Evolutionary conservation across 2,797 vertebrate genomes (phyloP).

Genomic region (Rhabdophis nuchalis): DNA sequence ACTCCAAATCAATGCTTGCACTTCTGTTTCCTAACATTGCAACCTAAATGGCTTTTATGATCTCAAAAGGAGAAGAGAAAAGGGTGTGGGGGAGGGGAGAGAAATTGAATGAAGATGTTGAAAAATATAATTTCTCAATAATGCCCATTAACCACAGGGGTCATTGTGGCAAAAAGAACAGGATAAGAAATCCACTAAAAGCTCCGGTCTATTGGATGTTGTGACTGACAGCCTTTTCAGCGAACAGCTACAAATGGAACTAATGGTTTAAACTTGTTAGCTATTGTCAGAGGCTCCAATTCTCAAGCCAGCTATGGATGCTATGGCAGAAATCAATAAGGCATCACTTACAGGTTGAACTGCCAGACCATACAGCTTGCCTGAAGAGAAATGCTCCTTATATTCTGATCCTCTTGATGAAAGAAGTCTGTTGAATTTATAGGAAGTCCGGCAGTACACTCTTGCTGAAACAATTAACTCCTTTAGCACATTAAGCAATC

Average conservation of each 20-base stretch:
- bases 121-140: conserved; percentile 69
- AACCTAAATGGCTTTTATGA: conserved; percentile 69
- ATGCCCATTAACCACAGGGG: conserved; percentile 69
- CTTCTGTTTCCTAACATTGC: conserved; percentile 70
- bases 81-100: conserved; percentile 33
- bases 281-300: conserved; percentile 74
- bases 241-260: conserved; percentile 74
- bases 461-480: conserved; percentile 51
- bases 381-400: conserved; percentile 66
- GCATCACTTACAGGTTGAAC: conserved; percentile 67
- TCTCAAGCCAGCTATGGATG: conserved; percentile 70
- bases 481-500: conserved; percentile 48
- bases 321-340: conserved; percentile 73
- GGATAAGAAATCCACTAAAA: conserved; percentile 73
- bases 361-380: conserved; percentile 70
- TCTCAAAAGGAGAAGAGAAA: conserved; percentile 56
- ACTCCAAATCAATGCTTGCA: conserved; percentile 50
- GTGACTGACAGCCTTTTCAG: conserved; percentile 73
- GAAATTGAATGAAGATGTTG: conserved; percentile 57
- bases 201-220: conserved; percentile 58
- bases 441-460: conserved; percentile 46
- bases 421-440: conserved; percentile 62
- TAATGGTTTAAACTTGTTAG: conserved; percentile 81
- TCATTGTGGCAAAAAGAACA: conserved; percentile 73
- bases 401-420: conserved; percentile 63